These are phyloP conservation scores for Cyphomyrus discorhynchus DNA, from an alignment of 2,113 vertebrate species.

Conservation along the genomic window DNA sequence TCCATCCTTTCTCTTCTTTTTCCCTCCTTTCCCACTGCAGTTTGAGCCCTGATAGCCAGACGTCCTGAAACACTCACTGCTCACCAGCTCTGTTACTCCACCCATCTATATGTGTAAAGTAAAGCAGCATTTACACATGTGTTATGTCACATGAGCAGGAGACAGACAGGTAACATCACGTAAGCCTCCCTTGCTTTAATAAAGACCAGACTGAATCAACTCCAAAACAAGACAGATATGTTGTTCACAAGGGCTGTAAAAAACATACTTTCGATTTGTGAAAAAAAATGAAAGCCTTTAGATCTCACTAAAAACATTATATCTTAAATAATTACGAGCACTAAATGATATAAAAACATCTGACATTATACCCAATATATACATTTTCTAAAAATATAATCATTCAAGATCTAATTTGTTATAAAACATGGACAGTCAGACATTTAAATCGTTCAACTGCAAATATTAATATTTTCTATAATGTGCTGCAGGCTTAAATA, in stretches of 20 bases:
- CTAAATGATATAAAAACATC: not conserved
- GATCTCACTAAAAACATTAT: not conserved
- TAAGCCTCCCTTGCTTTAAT: not conserved
- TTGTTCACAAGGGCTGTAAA: not conserved
- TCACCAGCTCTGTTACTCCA: not conserved
- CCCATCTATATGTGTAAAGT: not conserved
- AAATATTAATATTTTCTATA: conserved; percentile 8
- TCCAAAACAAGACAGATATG: not conserved
- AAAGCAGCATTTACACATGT: not conserved
- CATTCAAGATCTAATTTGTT: not conserved
- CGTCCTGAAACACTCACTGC: not conserved
- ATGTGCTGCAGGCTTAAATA: not conserved
- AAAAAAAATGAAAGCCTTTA: not conserved
- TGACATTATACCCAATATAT: not conserved
- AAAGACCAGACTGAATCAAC: not conserved
- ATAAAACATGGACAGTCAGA: not conserved
- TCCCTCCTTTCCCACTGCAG: not conserved
- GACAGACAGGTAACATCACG: not conserved
- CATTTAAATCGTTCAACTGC: not conserved
- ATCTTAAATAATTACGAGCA: not conserved
- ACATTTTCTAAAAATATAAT: not conserved
- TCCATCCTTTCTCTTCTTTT: not conserved
- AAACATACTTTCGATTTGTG: not conserved
- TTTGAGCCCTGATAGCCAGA: not conserved
- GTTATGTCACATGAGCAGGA: not conserved